Conservation (phyloP, 2,113 vertebrate species). For the Chamaea fasciata region DNA sequence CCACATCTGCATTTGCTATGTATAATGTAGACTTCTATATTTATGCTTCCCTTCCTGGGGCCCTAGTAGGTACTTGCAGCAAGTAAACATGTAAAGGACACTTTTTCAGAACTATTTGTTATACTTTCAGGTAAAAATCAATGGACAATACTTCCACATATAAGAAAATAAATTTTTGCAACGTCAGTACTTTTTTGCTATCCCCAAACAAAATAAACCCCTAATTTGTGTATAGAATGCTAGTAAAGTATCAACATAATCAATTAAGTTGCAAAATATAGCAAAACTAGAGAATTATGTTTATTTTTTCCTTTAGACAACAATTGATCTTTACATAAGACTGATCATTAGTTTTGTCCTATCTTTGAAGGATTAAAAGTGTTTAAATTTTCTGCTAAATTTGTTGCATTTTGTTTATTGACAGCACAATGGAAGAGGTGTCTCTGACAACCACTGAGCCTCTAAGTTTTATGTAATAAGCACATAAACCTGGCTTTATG, state of each 20-base stretch:
- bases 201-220: neutral
- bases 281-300: neutral
- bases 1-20: neutral
- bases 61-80: neutral
- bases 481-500: neutral
- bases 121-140: neutral
- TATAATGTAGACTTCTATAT: neutral
- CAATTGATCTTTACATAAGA: neutral
- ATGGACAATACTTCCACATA: neutral
- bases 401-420: neutral
- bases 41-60: neutral
- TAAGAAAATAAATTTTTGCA: neutral
- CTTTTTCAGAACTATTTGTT: neutral
- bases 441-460: neutral
- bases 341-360: accelerated
- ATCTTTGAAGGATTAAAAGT: neutral
- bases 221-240: accelerated
- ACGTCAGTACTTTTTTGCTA: neutral
- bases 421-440: neutral
- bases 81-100: neutral
- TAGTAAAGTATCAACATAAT: neutral
- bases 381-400: neutral
- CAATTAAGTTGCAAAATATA: neutral
- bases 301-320: neutral
- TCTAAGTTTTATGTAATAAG: neutral